Conservation (phyloP, 2,888 invertebrate species). For the Parochlus steinenii region DNA sequence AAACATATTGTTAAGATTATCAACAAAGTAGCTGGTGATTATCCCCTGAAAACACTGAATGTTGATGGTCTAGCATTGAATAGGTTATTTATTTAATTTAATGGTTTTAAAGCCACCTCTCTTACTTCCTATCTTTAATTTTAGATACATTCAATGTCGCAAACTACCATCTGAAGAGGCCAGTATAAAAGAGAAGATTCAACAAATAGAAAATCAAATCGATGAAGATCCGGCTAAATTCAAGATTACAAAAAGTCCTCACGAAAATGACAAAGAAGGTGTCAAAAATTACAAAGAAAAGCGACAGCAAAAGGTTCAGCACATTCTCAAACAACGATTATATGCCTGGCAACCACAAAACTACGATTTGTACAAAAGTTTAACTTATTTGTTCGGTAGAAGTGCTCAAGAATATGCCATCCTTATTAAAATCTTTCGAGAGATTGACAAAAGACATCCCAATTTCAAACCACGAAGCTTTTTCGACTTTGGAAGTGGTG, state of each 20-base stretch:
- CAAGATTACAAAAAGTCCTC: slow-evolving; percentile 16
- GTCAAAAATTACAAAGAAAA: slow-evolving; percentile 29
- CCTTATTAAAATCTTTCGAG: slow-evolving; percentile 49
- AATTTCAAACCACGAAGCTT: slow-evolving; percentile 56
- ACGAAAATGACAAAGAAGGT: slow-evolving; percentile 26
- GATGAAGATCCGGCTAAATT: slow-evolving; percentile 18
- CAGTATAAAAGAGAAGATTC: slow-evolving; percentile 21
- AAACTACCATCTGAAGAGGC: slow-evolving; percentile 27
- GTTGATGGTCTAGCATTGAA: slow-evolving; percentile 37
- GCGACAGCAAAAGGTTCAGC: slow-evolving; percentile 36
- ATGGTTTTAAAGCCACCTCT: slow-evolving; percentile 44
- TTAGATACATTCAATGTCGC: slow-evolving; percentile 31
- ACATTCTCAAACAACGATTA: slow-evolving; percentile 39
- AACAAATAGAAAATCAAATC: slow-evolving; percentile 21
- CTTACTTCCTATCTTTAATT: slow-evolving; percentile 36
- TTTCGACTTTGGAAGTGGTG: slow-evolving; percentile 85
- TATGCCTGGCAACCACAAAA: slow-evolving; percentile 60
- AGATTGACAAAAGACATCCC: slow-evolving; percentile 46
- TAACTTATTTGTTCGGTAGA: slow-evolving; percentile 55
- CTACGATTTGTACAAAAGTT: slow-evolving; percentile 44
- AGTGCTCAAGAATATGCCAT: slow-evolving; percentile 61
- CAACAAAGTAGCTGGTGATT: slow-evolving; percentile 36
- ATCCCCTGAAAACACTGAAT: slow-evolving; percentile 36
- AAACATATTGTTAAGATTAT: slow-evolving; percentile 40
- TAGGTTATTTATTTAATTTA: slow-evolving; percentile 46